Conservation (phyloP, 2,888 invertebrate genomes). For the Perithous albicinctus region DNA sequence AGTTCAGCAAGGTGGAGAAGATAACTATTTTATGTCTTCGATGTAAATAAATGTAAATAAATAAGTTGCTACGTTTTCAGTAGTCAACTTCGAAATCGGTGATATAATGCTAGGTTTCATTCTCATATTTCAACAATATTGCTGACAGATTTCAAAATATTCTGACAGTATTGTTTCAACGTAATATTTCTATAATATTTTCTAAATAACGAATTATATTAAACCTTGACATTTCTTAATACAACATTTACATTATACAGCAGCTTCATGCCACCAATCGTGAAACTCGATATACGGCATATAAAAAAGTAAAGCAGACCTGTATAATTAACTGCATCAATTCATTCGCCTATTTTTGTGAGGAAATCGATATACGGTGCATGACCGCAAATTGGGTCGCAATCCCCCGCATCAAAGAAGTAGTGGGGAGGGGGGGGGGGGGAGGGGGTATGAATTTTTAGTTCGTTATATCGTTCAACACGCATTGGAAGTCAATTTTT, state of each 20-base stretch:
- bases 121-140: too few relatives aligned
- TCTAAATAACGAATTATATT: too few relatives aligned
- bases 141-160: too few relatives aligned
- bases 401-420: background rate
- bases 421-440: background rate
- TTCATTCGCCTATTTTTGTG: slow-evolving; percentile 30
- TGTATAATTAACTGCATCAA: slow-evolving; percentile 28
- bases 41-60: too few relatives aligned
- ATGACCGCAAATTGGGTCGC: slow-evolving; percentile 35
- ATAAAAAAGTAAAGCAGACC: slow-evolving; percentile 20
- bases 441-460: slow-evolving; percentile 13
- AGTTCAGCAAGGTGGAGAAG: background rate
- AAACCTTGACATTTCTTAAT: background rate
- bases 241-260: background rate
- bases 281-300: slow-evolving; percentile 3
- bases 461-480: slow-evolving; percentile 23
- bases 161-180: too few relatives aligned
- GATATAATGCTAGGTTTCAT: too few relatives aligned
- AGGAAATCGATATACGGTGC: slow-evolving; percentile 27
- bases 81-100: too few relatives aligned
- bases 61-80: too few relatives aligned
- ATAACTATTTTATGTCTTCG: background rate
- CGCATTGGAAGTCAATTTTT: background rate
- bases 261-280: too few relatives aligned
- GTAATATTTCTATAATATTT: too few relatives aligned